Conservation (phyloP, 2,113 vertebrate species). For the Forbesichthys agassizii region DNA sequence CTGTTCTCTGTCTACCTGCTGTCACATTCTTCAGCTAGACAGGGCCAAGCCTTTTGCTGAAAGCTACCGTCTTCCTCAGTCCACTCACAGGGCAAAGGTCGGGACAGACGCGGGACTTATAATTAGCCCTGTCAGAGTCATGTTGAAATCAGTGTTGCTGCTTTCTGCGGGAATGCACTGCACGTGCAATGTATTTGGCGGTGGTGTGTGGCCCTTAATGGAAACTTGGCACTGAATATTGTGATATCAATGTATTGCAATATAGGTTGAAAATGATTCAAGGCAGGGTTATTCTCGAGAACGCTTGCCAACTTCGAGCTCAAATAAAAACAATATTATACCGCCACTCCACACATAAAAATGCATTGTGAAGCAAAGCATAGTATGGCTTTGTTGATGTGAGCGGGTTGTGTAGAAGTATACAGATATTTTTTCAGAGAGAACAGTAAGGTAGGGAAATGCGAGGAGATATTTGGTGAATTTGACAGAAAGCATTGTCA, state of each 20-base stretch:
- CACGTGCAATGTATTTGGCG: background rate
- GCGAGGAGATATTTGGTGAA: too few species aligned
- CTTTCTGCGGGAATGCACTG: conserved; percentile 10
- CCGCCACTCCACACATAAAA: too few species aligned
- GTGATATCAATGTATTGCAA: background rate
- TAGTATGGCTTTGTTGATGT: too few species aligned
- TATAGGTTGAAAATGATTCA: background rate
- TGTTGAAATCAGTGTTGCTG: conserved; percentile 52
- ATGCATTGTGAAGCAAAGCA: background rate
- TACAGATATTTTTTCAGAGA: too few species aligned
- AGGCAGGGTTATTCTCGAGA: too few species aligned
- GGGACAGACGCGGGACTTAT: conserved; percentile 38
- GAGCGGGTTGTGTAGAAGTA: too few species aligned
- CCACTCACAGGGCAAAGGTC: conserved; percentile 53
- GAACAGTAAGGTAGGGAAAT: too few species aligned
- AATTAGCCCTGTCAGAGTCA: conserved; percentile 51
- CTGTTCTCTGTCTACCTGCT: conserved; percentile 47
- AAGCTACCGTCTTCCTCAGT: conserved; percentile 59
- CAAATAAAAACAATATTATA: too few species aligned
- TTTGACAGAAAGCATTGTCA: too few species aligned
- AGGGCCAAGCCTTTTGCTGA: conserved; percentile 57
- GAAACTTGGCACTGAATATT: background rate
- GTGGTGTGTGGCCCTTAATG: background rate
- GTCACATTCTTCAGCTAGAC: conserved; percentile 57
- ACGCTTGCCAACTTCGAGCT: too few species aligned